Percentiles rank a stretch among this genome's conserved stretches.
phyloP scores from a whole-genome alignment of 2,888 invertebrate species.

The Xiphydria camelus region DNA sequence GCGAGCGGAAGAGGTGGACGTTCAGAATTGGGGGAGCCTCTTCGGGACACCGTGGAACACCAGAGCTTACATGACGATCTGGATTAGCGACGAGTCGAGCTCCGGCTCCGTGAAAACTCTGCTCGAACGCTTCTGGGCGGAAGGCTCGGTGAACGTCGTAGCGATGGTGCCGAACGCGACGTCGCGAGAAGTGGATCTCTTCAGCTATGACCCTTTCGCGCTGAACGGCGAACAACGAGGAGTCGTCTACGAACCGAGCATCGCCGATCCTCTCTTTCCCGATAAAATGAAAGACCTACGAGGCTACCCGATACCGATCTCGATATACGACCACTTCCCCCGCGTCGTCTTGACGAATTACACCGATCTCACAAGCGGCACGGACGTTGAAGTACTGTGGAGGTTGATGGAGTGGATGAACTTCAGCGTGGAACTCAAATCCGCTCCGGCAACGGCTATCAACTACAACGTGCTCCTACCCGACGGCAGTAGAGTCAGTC shows the following conservation, averaged over 20 bases:
- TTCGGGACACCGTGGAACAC: not conserved
- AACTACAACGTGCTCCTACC: conserved; percentile 17
- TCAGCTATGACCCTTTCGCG: not conserved
- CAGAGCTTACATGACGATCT: not conserved
- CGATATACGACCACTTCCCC: conserved; percentile 20
- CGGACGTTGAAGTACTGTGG: conserved; percentile 20
- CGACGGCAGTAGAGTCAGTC: conserved; percentile 11
- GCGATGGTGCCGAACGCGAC: not conserved
- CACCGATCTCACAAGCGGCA: conserved; percentile 13
- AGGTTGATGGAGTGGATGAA: conserved; percentile 18
- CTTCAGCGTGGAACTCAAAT: conserved; percentile 16
- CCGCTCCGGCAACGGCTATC: conserved; percentile 3
- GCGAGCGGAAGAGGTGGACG: not conserved
- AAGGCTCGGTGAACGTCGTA: not conserved
- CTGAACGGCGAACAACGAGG: not conserved
- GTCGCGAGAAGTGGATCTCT: not conserved
- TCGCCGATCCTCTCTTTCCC: conserved; percentile 14
- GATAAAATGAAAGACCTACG: conserved; percentile 23
- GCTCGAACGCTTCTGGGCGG: not conserved
- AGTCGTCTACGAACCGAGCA: not conserved
- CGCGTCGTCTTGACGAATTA: conserved; percentile 10
- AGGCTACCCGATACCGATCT: conserved; percentile 19
- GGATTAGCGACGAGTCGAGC: not conserved
- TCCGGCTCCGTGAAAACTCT: no score
- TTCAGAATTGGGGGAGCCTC: not conserved